Evolutionary conservation across 1,140 invertebrate species (phyloP).

Genomic region (Arion vulgaris): DNA sequence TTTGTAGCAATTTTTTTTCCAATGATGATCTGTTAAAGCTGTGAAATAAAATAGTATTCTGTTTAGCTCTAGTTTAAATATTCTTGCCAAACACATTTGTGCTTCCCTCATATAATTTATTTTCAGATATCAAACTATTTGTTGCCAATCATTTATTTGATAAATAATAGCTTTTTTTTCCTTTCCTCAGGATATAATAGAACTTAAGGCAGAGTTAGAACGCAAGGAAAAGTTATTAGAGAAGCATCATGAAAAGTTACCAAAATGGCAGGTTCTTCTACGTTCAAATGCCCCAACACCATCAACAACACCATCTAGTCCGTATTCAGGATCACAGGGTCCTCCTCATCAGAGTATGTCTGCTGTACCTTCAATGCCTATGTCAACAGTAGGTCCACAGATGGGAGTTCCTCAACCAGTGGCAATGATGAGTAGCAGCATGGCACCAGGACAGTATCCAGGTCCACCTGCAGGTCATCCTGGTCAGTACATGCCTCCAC

Average conservation of each 20-base stretch:
- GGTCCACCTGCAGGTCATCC: slow-evolving; percentile 70
- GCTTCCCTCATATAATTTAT: too few species aligned
- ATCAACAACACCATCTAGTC: slow-evolving; percentile 32
- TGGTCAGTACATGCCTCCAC: slow-evolving; percentile 68
- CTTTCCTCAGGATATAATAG: slow-evolving; percentile 81
- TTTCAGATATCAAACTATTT: too few species aligned
- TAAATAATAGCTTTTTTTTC: background rate
- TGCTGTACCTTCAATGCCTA: slow-evolving; percentile 22
- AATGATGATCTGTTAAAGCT: too few species aligned
- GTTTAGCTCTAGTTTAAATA: too few species aligned
- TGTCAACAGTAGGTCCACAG: slow-evolving; percentile 33
- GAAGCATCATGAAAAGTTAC: slow-evolving; percentile 91
- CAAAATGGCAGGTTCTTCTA: slow-evolving; percentile 89
- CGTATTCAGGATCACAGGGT: slow-evolving; percentile 36
- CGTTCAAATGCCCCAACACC: slow-evolving; percentile 38
- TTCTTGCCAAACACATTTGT: too few species aligned
- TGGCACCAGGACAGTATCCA: slow-evolving; percentile 43
- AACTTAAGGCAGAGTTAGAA: slow-evolving; percentile 85
- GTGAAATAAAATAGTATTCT: too few species aligned
- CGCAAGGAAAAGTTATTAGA: slow-evolving; percentile 91
- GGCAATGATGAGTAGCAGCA: slow-evolving; percentile 38
- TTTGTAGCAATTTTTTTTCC: too few species aligned
- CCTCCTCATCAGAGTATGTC: slow-evolving; percentile 38
- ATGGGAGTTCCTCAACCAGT: slow-evolving; percentile 20
- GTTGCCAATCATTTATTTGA: too few species aligned